Conservation (phyloP, 2,113 vertebrate genomes). For the Cyprinodon brontotheroides region DNA sequence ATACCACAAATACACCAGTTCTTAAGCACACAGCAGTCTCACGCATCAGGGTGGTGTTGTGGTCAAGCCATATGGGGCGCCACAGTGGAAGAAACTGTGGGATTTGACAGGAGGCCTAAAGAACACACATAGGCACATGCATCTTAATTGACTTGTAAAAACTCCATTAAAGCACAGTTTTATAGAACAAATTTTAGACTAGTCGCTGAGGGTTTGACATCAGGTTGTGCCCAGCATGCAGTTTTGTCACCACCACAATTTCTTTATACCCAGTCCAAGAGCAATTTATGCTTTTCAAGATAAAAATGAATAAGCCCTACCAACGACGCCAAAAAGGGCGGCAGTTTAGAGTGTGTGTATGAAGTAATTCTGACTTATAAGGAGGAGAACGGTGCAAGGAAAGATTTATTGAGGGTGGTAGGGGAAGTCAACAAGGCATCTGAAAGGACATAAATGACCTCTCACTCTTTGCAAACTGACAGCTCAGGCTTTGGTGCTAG, state of each 20-base stretch:
- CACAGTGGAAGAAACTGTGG: slow-evolving; percentile 57
- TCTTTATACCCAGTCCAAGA: slow-evolving; percentile 65
- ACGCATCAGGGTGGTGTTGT: slow-evolving; percentile 68
- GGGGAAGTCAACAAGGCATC: slow-evolving; percentile 65
- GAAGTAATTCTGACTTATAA: slow-evolving; percentile 40
- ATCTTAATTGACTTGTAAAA: slow-evolving; percentile 81
- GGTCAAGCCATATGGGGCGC: slow-evolving; percentile 73
- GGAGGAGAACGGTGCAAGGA: slow-evolving; percentile 15
- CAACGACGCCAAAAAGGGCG: slow-evolving; percentile 53
- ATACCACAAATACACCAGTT: slow-evolving; percentile 59
- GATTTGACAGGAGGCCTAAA: slow-evolving; percentile 68
- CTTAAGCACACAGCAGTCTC: slow-evolving; percentile 64
- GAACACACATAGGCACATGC: slow-evolving; percentile 57
- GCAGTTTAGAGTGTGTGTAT: slow-evolving; percentile 30
- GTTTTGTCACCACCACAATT: slow-evolving; percentile 60
- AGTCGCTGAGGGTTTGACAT: slow-evolving; percentile 72
- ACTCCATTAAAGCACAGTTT: slow-evolving; percentile 72
- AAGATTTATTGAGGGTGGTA: slow-evolving; percentile 24
- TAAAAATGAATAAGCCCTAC: slow-evolving; percentile 46
- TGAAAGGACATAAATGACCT: slow-evolving; percentile 70
- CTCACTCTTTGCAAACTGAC: slow-evolving; percentile 78
- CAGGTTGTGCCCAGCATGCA: slow-evolving; percentile 74
- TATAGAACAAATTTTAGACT: slow-evolving; percentile 75
- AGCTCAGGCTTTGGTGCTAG: slow-evolving; percentile 68
- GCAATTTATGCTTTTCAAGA: slow-evolving; percentile 54